Percentiles rank a stretch among this genome's conserved stretches.
These are phyloP conservation scores for Callocephalon fimbriatum DNA, from an alignment of 2,113 vertebrate species.

Conservation along the genomic window DNA sequence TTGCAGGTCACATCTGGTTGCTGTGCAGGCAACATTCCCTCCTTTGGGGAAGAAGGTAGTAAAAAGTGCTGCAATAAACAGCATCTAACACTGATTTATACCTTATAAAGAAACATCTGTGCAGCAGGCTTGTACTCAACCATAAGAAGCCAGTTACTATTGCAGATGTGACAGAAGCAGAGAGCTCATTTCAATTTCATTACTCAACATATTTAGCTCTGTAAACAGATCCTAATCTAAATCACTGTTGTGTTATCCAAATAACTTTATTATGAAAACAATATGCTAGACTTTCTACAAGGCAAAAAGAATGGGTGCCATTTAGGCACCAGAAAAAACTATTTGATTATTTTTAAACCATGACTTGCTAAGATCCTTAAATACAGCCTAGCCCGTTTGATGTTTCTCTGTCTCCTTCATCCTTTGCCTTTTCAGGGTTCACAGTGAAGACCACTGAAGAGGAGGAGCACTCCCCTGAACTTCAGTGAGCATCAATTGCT, in stretches of 20 bases:
- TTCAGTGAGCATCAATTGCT: background rate
- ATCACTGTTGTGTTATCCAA: slow-evolving; percentile 34
- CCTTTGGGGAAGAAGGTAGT: slow-evolving; percentile 11
- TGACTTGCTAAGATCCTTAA: background rate
- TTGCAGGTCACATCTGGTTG: slow-evolving; percentile 31
- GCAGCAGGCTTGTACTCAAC: slow-evolving; percentile 19
- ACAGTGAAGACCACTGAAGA: background rate
- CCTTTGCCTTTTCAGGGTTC: background rate
- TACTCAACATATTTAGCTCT: slow-evolving; percentile 15
- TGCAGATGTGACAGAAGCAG: background rate
- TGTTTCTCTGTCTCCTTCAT: background rate
- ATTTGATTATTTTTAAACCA: background rate
- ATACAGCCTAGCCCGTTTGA: background rate
- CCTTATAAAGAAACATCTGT: slow-evolving; percentile 60
- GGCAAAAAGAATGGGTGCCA: background rate
- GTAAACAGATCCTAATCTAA: slow-evolving; percentile 68
- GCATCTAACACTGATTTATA: slow-evolving; percentile 54
- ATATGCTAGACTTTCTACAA: background rate
- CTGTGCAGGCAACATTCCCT: slow-evolving; percentile 18
- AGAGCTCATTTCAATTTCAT: slow-evolving; percentile 32
- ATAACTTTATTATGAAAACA: slow-evolving; percentile 49
- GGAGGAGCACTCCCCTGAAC: background rate
- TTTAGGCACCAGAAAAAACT: background rate
- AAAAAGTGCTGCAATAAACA: slow-evolving; percentile 21
- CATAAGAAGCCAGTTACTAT: background rate